A percentile compares a stretch with the other conserved stretches of the same genome.
phyloP scores from a whole-genome alignment of 2,797 vertebrate species.

The Ctenosaura bakeri region DNA sequence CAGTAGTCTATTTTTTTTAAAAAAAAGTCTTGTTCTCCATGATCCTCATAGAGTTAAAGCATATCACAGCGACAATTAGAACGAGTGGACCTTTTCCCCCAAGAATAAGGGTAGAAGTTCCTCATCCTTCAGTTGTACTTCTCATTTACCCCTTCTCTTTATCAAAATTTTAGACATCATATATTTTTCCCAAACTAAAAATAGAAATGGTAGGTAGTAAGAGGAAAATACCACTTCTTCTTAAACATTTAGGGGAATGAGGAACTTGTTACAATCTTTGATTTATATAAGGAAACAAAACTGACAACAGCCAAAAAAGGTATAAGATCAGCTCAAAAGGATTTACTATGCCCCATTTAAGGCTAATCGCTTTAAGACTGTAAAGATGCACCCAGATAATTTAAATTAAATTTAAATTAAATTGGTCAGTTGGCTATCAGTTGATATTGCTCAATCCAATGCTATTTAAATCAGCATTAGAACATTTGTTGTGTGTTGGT shows the following conservation, averaged over 20 bases:
- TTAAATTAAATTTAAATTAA: not conserved
- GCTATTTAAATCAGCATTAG: not conserved
- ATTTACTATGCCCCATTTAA: not conserved
- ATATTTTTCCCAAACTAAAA: conserved; percentile 16
- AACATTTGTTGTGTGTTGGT: not conserved
- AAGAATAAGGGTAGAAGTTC: conserved; percentile 28
- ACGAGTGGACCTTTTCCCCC: not conserved
- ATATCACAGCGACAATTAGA: conserved; percentile 10
- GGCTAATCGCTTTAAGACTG: not conserved
- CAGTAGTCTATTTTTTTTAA: no score
- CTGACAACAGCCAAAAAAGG: not conserved
- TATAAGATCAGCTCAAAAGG: not conserved
- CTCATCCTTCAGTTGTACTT: conserved; percentile 11
- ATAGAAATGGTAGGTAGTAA: conserved; percentile 23
- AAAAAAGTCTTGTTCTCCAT: not conserved
- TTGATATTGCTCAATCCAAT: not conserved
- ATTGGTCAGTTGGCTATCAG: not conserved
- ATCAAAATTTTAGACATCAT: not conserved
- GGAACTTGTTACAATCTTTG: not conserved
- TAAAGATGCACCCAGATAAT: not conserved
- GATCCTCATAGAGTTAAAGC: not conserved
- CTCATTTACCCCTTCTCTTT: not conserved
- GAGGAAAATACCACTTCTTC: conserved; percentile 2
- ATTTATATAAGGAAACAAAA: not conserved
- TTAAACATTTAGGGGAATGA: conserved; percentile 9